These are phyloP conservation scores for Phodopus roborovskii DNA, from an alignment of 2,113 vertebrate species.

Conservation along the genomic window DNA sequence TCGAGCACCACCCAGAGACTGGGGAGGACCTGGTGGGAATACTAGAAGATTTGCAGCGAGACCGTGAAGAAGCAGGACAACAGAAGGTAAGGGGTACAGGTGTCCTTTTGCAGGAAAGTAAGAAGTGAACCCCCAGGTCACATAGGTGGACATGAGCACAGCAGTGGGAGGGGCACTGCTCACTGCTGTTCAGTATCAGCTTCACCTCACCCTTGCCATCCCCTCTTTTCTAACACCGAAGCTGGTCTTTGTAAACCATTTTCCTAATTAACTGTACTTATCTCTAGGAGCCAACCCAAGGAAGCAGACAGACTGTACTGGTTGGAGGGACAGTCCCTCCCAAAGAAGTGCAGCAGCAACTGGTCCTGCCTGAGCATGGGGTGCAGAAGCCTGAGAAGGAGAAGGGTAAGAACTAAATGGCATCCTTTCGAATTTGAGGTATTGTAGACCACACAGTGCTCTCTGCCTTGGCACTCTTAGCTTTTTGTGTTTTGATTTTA, in stretches of 20 bases:
- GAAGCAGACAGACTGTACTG: background rate
- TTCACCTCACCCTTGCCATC: background rate
- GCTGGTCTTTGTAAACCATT: background rate
- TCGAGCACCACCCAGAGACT: background rate
- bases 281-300: conserved; percentile 32
- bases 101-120: background rate
- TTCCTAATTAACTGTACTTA: background rate
- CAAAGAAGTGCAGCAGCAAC: background rate
- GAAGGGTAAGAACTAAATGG: conserved; percentile 40
- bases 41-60: conserved; percentile 47
- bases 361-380: background rate
- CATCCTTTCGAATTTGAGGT: background rate
- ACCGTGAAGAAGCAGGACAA: background rate
- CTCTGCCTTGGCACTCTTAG: background rate
- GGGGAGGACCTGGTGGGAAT: conserved; percentile 28
- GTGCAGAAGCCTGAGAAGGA: background rate
- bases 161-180: background rate
- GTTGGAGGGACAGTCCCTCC: background rate
- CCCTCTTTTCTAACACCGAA: background rate
- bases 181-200: background rate
- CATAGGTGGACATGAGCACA: background rate
- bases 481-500: background rate
- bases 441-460: too few relatives aligned
- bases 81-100: conserved; percentile 23
- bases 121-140: background rate